A percentile compares a stretch with the other conserved stretches of the same genome.
Conservation (phyloP, 2,888 invertebrate species). For the Rhyacophila evoluta region DNA sequence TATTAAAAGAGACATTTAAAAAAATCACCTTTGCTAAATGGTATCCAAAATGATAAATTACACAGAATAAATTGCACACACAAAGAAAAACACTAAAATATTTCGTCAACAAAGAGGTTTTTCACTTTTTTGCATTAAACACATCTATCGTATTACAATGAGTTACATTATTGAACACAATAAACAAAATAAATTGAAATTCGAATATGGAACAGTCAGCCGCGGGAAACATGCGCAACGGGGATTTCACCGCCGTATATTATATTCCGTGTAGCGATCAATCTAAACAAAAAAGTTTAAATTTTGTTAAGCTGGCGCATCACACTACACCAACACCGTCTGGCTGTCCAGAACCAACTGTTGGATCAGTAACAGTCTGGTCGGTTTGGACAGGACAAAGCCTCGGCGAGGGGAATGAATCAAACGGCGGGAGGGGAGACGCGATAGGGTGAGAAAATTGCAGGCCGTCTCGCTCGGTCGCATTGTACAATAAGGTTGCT, state of each 20-base stretch:
- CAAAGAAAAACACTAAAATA: constrained; percentile 7
- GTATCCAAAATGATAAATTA: not conserved
- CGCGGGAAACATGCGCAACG: constrained; percentile 17
- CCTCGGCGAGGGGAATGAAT: not conserved
- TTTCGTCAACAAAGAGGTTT: not conserved
- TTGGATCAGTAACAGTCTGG: constrained; percentile 57
- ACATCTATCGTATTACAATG: not conserved
- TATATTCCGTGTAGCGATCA: not conserved
- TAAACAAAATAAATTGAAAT: not conserved
- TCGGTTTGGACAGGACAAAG: constrained; percentile 16
- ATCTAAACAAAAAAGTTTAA: constrained; percentile 10
- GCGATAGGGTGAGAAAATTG: constrained; percentile 8
- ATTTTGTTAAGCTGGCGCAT: not conserved
- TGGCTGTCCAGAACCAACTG: constrained; percentile 63
- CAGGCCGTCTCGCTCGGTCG: not conserved
- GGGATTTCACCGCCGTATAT: not conserved
- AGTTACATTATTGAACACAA: not conserved
- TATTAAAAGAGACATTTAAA: not conserved
- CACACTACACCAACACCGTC: constrained; percentile 54
- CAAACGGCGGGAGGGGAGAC: not conserved
- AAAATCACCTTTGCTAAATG: not conserved
- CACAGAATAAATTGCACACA: not conserved
- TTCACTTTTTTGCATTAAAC: not conserved
- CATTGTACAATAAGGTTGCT: not conserved
- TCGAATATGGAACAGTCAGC: not conserved